phyloP scores from a whole-genome alignment of 2,888 invertebrate species.

The Erebia epiphron region DNA sequence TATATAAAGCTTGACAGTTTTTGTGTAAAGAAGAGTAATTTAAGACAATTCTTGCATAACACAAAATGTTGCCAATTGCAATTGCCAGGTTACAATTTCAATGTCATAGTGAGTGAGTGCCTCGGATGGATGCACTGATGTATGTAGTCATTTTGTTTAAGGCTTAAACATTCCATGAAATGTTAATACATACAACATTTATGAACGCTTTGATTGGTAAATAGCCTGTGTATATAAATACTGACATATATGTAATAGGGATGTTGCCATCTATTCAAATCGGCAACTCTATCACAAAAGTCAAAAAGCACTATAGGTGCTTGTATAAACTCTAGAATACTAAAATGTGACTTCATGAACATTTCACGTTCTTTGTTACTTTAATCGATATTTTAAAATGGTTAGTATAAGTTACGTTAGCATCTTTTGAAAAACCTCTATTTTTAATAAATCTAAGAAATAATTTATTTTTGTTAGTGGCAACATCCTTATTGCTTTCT shows the following conservation, averaged over 20 bases:
- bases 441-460: too few species aligned
- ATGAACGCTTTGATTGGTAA: slow-evolving; percentile 68
- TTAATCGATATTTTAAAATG: too few species aligned
- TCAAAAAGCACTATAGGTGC: too few species aligned
- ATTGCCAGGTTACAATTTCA: neutral
- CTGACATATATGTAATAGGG: slow-evolving; percentile 35
- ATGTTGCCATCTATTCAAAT: too few species aligned
- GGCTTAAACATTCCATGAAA: slow-evolving; percentile 80
- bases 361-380: too few species aligned
- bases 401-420: too few species aligned
- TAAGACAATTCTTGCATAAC: neutral
- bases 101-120: neutral
- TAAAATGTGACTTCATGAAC: too few species aligned
- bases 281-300: too few species aligned
- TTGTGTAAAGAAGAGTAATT: neutral
- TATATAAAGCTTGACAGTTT: neutral
- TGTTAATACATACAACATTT: slow-evolving; percentile 65
- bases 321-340: too few species aligned
- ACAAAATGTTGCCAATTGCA: too few species aligned
- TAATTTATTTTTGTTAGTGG: too few species aligned
- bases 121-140: slow-evolving; percentile 49
- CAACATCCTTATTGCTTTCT: slow-evolving; percentile 24
- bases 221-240: slow-evolving; percentile 50
- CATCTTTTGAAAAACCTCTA: too few species aligned
- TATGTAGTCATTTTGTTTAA: slow-evolving; percentile 67